Conservation (phyloP, 1,140 invertebrate species). For the Drosophila lini region DNA sequence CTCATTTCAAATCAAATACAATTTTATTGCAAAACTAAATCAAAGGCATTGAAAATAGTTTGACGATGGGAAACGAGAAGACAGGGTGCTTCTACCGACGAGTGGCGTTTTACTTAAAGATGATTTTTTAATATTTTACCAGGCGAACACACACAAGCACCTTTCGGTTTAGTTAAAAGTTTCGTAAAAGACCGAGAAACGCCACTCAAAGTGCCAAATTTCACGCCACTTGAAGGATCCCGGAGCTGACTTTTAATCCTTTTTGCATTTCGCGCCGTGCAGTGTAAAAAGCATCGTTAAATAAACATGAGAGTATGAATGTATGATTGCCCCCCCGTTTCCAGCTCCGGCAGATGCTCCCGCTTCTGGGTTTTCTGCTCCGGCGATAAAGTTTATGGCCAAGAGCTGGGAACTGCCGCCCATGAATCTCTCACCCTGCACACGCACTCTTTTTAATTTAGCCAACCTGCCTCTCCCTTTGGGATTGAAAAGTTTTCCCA, state of each 20-base stretch:
- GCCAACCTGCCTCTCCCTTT: constrained; percentile 37
- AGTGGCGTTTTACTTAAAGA: constrained; percentile 5
- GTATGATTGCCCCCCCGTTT: constrained; percentile 48
- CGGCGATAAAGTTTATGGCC: constrained; percentile 69
- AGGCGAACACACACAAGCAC: constrained; percentile 30
- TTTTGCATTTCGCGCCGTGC: constrained; percentile 66
- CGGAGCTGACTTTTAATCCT: constrained; percentile 64
- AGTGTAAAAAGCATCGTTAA: constrained; percentile 81
- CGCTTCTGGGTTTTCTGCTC: constrained; percentile 4
- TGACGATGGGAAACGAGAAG: neutral
- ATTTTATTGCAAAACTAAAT: constrained; percentile 12
- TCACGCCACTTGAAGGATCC: constrained; percentile 66
- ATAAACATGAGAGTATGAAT: constrained; percentile 81
- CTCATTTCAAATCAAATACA: constrained; percentile 16
- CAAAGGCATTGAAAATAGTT: constrained; percentile 22
- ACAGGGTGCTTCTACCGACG: constrained; percentile 1
- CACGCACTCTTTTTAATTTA: constrained; percentile 52
- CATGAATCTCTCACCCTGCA: constrained; percentile 19
- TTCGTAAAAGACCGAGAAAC: constrained; percentile 53
- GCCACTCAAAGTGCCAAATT: constrained; percentile 75
- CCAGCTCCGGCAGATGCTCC: constrained; percentile 17
- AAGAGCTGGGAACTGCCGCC: constrained; percentile 33
- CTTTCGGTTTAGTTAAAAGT: constrained; percentile 74
- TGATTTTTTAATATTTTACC: constrained; percentile 40
- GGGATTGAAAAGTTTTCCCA: constrained; percentile 36